Evolutionary conservation across 1,140 invertebrate genomes (phyloP).

Genomic region (Cephus cinctus): DNA sequence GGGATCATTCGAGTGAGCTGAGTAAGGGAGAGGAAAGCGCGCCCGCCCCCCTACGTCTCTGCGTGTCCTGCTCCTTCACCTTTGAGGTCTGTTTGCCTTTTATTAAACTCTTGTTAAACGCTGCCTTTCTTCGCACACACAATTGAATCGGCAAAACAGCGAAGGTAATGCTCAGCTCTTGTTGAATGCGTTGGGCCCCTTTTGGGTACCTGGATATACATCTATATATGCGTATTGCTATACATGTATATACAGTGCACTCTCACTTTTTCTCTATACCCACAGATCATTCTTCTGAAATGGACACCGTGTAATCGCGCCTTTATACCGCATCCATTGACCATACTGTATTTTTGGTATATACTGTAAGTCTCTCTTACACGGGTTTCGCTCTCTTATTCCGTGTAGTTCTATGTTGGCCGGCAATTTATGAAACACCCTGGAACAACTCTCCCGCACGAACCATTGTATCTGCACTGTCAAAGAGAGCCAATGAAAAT

Average conservation of each 20-base stretch:
- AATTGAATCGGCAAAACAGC: slow-evolving; percentile 56
- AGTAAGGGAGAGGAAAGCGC: slow-evolving; percentile 22
- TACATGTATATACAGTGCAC: not conserved
- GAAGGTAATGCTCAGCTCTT: slow-evolving; percentile 44
- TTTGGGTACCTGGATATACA: slow-evolving; percentile 3
- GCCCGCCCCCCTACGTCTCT: too few relatives aligned
- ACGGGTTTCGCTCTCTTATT: slow-evolving; percentile 24
- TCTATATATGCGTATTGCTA: not conserved
- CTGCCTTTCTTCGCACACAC: slow-evolving; percentile 52
- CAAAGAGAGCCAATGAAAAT: slow-evolving; percentile 37
- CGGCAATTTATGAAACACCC: not conserved
- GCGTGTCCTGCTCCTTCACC: too few relatives aligned
- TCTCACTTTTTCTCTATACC: not conserved
- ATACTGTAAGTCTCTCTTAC: too few relatives aligned
- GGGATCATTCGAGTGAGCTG: slow-evolving; percentile 9
- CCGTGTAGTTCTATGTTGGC: slow-evolving; percentile 14
- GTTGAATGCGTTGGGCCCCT: too few relatives aligned
- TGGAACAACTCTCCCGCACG: slow-evolving; percentile 6
- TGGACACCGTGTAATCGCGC: slow-evolving; percentile 48
- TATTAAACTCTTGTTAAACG: slow-evolving; percentile 57
- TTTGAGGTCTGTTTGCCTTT: slow-evolving; percentile 49
- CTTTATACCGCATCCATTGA: slow-evolving; percentile 25
- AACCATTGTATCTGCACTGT: slow-evolving; percentile 3
- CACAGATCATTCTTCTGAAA: too few relatives aligned
- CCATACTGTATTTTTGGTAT: not conserved